Evolutionary conservation across 2,113 vertebrate genomes (phyloP).

Genomic region (Dermatemys mawii): DNA sequence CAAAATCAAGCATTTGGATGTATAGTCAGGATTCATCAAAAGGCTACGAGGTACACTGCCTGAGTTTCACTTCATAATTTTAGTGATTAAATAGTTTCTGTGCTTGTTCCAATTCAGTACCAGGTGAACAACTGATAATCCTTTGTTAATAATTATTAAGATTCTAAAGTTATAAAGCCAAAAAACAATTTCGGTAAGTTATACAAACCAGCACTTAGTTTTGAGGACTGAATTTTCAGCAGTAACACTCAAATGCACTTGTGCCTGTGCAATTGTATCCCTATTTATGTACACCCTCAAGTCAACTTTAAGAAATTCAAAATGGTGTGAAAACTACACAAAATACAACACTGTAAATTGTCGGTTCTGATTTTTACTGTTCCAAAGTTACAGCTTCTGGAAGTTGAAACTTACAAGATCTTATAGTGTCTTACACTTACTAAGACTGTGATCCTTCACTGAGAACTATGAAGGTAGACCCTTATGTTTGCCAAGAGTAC

Average conservation of each 20-base stretch:
- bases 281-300: background rate
- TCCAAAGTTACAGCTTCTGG: background rate
- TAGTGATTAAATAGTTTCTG: background rate
- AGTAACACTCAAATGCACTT: background rate
- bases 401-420: background rate
- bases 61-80: background rate
- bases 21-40: background rate
- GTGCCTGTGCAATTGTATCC: background rate
- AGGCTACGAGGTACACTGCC: background rate
- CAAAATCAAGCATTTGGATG: background rate
- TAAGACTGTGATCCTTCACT: background rate
- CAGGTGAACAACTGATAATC: background rate
- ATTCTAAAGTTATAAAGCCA: background rate
- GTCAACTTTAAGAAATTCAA: background rate
- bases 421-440: no score
- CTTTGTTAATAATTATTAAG: conserved; percentile 30
- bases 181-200: conserved; percentile 10
- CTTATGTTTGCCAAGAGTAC: background rate
- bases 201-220: background rate
- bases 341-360: background rate
- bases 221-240: conserved; percentile 1
- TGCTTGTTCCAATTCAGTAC: conserved; percentile 23
- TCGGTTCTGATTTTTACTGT: background rate
- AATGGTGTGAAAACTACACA: background rate
- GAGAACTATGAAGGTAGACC: background rate